Percentiles rank a stretch among this genome's conserved stretches.
Conservation (phyloP, 2,888 invertebrate species). For the Masnerella sp. region DNA sequence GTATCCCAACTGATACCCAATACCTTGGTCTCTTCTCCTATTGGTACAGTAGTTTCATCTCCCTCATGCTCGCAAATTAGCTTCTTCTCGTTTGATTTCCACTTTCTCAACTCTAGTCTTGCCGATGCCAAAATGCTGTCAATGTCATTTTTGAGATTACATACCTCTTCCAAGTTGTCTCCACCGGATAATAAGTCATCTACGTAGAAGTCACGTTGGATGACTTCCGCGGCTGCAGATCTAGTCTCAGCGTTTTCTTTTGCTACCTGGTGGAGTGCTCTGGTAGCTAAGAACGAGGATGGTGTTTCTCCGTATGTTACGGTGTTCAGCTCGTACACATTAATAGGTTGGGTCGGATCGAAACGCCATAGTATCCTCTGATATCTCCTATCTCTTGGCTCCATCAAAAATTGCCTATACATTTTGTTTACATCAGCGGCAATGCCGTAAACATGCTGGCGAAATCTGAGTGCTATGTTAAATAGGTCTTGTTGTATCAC, state of each 20-base stretch:
- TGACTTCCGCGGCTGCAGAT: not conserved
- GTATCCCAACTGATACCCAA: not conserved
- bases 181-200: constrained; percentile 10
- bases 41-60: not conserved
- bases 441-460: not conserved
- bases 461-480: constrained; percentile 4
- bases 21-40: constrained; percentile 1
- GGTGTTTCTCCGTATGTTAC: constrained; percentile 3
- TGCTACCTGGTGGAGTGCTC: not conserved
- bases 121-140: not conserved
- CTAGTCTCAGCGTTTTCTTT: not conserved
- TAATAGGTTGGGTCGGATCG: not conserved
- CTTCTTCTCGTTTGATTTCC: not conserved
- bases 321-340: not conserved
- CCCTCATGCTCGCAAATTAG: not conserved
- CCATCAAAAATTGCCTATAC: constrained; percentile 2
- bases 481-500: constrained; percentile 2
- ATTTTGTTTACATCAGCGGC: constrained; percentile 7
- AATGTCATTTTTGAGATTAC: not conserved
- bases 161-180: not conserved
- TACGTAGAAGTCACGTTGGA: constrained; percentile 1
- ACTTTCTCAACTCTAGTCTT: not conserved
- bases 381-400: not conserved
- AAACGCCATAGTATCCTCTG: constrained; percentile 2
- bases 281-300: not conserved